Conservation (phyloP, 2,797 vertebrate species). For the Ctenochaetus hawaiiensis region DNA sequence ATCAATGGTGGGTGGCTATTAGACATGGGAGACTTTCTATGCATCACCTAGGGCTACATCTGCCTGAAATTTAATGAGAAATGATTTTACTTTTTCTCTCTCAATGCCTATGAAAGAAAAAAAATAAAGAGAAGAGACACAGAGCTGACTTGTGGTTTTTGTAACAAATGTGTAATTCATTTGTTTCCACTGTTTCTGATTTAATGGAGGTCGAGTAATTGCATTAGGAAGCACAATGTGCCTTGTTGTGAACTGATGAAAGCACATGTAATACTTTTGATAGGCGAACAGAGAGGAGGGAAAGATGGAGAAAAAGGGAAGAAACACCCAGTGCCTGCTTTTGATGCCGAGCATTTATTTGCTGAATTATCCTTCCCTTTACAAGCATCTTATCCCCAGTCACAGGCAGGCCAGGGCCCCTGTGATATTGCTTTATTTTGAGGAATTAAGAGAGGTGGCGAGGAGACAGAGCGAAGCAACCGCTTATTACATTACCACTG, state of each 20-base stretch:
- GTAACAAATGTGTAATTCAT: slow-evolving; percentile 85
- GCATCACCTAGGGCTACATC: slow-evolving; percentile 87
- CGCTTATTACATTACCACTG: slow-evolving; percentile 86
- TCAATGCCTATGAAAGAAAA: slow-evolving; percentile 61
- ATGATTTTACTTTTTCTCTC: slow-evolving; percentile 81
- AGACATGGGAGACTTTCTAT: slow-evolving; percentile 86
- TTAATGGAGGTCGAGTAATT: slow-evolving; percentile 85
- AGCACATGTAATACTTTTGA: slow-evolving; percentile 85
- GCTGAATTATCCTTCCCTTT: slow-evolving; percentile 84
- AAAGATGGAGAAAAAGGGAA: slow-evolving; percentile 65
- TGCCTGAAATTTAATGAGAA: slow-evolving; percentile 85
- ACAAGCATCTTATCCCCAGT: slow-evolving; percentile 84
- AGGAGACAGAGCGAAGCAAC: slow-evolving; percentile 83
- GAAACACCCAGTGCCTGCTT: slow-evolving; percentile 72
- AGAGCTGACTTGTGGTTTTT: slow-evolving; percentile 82
- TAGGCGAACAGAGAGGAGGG: slow-evolving; percentile 74
- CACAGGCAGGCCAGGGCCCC: slow-evolving; percentile 80
- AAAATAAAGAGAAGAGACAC: slow-evolving; percentile 67
- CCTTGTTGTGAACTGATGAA: slow-evolving; percentile 87
- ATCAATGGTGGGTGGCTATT: slow-evolving; percentile 87
- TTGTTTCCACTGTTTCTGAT: slow-evolving; percentile 84
- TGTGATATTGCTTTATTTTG: slow-evolving; percentile 88
- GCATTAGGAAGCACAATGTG: slow-evolving; percentile 84
- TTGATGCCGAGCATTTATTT: slow-evolving; percentile 85
- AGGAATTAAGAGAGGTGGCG: slow-evolving; percentile 87